Percentiles rank a stretch among this genome's conserved stretches.
These are phyloP conservation scores for Ceryle rudis DNA, from an alignment of 2,797 vertebrate genomes.

Conservation along the genomic window DNA sequence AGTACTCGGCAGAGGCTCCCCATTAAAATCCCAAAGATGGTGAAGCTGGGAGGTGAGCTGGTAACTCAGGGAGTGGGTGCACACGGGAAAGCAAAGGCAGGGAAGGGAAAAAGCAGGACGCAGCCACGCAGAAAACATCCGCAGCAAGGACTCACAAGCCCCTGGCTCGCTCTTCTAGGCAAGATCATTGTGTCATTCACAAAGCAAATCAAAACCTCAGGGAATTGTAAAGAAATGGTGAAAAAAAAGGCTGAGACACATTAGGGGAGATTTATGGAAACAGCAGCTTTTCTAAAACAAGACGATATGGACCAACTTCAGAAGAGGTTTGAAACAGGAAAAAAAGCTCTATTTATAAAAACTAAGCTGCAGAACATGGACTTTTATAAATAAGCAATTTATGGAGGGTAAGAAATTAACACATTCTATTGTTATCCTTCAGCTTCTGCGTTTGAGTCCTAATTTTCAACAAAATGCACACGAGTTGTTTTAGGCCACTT, in stretches of 20 bases:
- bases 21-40: background rate
- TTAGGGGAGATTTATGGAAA: conserved; percentile 30
- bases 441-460: conserved; percentile 14
- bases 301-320: background rate
- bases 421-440: background rate
- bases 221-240: background rate
- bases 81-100: background rate
- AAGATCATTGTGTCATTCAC: conserved; percentile 36
- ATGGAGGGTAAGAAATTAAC: conserved; percentile 27
- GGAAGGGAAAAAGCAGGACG: background rate
- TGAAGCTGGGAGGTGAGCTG: background rate
- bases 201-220: background rate
- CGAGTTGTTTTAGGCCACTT: background rate
- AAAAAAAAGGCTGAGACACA: background rate
- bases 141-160: background rate
- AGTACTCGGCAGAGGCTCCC: background rate
- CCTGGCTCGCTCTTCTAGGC: background rate
- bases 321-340: background rate
- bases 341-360: background rate
- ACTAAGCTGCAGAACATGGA: background rate
- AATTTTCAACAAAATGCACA: conserved; percentile 34
- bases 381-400: conserved; percentile 22
- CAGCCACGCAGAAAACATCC: background rate
- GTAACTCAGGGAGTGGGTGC: background rate
- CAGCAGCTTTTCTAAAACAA: conserved; percentile 25